These are phyloP conservation scores for Ypsolopha scabrella DNA, from an alignment of 2,888 invertebrate genomes.

Conservation along the genomic window DNA sequence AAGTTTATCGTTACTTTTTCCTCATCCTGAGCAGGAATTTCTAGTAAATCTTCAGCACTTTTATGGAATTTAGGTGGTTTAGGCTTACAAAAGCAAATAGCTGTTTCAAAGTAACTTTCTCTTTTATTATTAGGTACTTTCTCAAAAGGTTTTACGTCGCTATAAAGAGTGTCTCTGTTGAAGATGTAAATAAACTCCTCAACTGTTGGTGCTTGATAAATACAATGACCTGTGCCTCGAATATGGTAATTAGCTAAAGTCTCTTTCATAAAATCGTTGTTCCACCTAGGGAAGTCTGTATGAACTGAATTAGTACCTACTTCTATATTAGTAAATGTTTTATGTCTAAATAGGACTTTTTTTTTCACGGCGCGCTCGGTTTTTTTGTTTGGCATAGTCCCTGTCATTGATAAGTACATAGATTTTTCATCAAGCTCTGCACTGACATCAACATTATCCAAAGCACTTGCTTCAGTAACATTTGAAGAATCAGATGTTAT, in stretches of 20 bases:
- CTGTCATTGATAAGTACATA: slow-evolving; percentile 50
- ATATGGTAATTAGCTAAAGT: slow-evolving; percentile 57
- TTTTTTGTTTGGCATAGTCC: slow-evolving; percentile 52
- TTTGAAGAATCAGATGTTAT: slow-evolving; percentile 46
- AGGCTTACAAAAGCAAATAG: slow-evolving; percentile 60
- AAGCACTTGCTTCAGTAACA: slow-evolving; percentile 51
- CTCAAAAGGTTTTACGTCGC: slow-evolving; percentile 38
- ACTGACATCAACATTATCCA: slow-evolving; percentile 61
- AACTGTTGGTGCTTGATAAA: slow-evolving; percentile 53
- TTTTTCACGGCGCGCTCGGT: slow-evolving; percentile 25
- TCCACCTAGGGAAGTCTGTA: slow-evolving; percentile 39
- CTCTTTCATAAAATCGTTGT: slow-evolving; percentile 46
- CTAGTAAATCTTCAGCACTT: slow-evolving; percentile 57
- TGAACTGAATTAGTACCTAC: slow-evolving; percentile 46
- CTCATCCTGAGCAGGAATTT: slow-evolving; percentile 27
- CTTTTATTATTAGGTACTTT: slow-evolving; percentile 39
- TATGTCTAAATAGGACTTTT: slow-evolving; percentile 57
- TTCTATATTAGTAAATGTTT: slow-evolving; percentile 62
- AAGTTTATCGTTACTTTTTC: slow-evolving; percentile 41
- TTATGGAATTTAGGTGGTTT: slow-evolving; percentile 47
- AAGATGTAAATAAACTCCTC: slow-evolving; percentile 58
- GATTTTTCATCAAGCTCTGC: slow-evolving; percentile 32
- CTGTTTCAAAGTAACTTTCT: slow-evolving; percentile 57
- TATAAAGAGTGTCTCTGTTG: slow-evolving; percentile 52
- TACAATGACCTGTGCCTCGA: slow-evolving; percentile 60